These are phyloP conservation scores for Aphodius sticticus DNA, from an alignment of 2,888 invertebrate genomes.

Conservation along the genomic window DNA sequence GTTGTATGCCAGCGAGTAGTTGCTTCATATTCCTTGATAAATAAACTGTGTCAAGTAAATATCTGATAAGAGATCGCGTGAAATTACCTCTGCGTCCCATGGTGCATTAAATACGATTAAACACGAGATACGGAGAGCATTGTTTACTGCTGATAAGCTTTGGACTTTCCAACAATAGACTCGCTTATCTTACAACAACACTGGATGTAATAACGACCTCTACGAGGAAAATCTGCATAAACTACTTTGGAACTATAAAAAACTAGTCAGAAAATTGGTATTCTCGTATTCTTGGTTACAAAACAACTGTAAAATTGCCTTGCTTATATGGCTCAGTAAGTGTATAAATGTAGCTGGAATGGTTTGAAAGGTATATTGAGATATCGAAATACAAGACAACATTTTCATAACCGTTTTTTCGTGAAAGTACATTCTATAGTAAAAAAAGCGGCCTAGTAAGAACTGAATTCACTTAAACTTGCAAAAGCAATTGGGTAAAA, in stretches of 20 bases:
- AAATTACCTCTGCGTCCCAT: neutral
- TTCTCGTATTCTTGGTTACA: no score
- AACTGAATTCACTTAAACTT: no score
- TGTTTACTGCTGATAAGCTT: neutral
- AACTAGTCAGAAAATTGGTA: neutral
- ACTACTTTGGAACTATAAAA: neutral
- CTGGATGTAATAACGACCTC: neutral
- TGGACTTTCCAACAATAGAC: neutral
- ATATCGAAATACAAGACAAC: no score
- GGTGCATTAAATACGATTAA: neutral
- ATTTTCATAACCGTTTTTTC: no score
- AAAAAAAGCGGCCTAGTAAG: no score
- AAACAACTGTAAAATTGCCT: no score
- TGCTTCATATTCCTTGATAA: neutral
- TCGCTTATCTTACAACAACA: neutral
- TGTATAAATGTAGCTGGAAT: no score
- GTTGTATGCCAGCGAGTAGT: neutral
- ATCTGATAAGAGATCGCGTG: neutral
- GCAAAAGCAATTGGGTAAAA: no score
- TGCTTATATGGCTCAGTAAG: no score
- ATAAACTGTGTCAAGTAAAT: slow-evolving; percentile 4
- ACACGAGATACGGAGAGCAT: neutral
- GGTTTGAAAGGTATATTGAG: no score
- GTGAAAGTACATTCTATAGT: no score
- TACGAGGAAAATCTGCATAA: slow-evolving; percentile 4